These are phyloP conservation scores for Myanophis thanlyinensis DNA, from an alignment of 2,113 vertebrate genomes.

Conservation along the genomic window DNA sequence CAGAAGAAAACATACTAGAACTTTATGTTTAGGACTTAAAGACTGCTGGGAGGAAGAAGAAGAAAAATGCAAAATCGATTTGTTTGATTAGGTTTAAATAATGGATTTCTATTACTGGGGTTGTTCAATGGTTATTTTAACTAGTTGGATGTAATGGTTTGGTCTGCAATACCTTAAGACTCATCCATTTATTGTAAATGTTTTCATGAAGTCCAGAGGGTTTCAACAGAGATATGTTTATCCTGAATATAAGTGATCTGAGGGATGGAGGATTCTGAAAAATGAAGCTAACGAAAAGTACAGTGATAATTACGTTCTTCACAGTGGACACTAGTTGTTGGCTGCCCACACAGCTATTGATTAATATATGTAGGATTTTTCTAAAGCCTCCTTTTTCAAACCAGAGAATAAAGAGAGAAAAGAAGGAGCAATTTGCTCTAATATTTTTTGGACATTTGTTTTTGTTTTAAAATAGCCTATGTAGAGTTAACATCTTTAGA, in stretches of 20 bases:
- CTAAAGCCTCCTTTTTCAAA: neutral
- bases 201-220: neutral
- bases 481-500: neutral
- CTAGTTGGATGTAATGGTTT: neutral
- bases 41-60: neutral
- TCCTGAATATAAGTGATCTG: neutral
- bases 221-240: neutral
- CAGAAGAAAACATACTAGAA: neutral
- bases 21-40: neutral
- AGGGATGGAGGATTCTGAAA: neutral
- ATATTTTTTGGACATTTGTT: neutral
- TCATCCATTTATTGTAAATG: neutral
- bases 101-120: neutral
- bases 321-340: neutral
- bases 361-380: neutral
- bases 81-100: neutral
- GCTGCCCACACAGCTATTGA: neutral
- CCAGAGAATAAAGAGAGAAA: neutral
- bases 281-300: neutral
- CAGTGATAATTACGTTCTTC: neutral
- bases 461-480: neutral
- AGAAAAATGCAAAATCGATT: neutral
- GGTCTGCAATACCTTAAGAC: neutral
- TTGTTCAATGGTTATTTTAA: neutral
- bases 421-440: neutral